Evolutionary conservation across 2,888 invertebrate species (phyloP).

Genomic region (Sepioteuthis lessoniana): DNA sequence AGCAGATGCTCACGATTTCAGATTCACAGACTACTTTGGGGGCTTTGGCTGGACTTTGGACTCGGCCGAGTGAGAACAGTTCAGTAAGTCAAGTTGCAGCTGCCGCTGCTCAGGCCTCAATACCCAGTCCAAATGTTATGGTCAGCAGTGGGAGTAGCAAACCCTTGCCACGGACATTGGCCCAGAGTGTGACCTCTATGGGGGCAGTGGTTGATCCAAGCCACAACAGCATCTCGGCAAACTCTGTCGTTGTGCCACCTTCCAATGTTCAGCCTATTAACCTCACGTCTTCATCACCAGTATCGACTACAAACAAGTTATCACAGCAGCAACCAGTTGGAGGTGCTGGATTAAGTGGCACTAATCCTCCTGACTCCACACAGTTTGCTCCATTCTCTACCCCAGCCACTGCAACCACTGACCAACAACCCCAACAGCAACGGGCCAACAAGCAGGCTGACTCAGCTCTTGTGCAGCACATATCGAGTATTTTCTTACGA

Average conservation of each 20-base stretch:
- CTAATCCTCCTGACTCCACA: not conserved
- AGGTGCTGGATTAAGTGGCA: not conserved
- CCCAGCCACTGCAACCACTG: constrained; percentile 40
- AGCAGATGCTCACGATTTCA: constrained; percentile 43
- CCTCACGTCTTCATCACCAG: constrained; percentile 38
- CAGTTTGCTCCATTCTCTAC: not conserved
- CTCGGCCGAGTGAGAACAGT: constrained; percentile 40
- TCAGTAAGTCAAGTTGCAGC: not conserved
- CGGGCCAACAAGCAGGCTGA: not conserved
- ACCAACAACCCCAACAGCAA: constrained; percentile 45
- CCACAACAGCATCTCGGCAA: constrained; percentile 42
- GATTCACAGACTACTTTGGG: constrained; percentile 1
- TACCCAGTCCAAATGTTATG: constrained; percentile 44
- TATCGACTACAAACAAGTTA: not conserved
- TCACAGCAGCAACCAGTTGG: constrained; percentile 21
- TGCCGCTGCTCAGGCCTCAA: not conserved
- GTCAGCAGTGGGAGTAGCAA: constrained; percentile 40
- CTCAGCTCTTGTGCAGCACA: constrained; percentile 55
- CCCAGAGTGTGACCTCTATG: not conserved
- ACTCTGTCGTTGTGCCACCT: not conserved
- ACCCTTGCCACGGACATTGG: constrained; percentile 38
- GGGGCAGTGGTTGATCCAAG: not conserved
- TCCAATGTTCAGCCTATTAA: constrained; percentile 41
- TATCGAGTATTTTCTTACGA: constrained; percentile 65
- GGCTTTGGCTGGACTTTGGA: constrained; percentile 46